These are phyloP conservation scores for Cosmorhoe ocellata DNA, from an alignment of 2,888 invertebrate genomes.

Conservation along the genomic window DNA sequence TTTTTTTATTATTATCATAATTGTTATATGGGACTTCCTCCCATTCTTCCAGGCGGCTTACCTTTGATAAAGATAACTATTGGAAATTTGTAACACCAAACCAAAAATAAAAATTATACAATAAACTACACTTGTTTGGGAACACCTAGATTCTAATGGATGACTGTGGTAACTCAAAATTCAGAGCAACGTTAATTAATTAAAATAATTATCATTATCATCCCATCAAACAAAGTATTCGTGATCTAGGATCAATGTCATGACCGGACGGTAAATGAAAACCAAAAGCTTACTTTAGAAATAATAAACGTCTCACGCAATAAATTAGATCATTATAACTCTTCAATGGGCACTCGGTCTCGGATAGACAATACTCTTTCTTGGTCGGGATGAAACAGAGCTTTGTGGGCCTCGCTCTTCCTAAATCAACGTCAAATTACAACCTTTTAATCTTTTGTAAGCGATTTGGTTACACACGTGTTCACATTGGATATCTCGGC, in stretches of 20 bases:
- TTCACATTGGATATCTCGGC: conserved; percentile 52
- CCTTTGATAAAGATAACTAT: too few species aligned
- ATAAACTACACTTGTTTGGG: too few species aligned
- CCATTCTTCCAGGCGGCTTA: too few species aligned
- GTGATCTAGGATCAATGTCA: conserved; percentile 29
- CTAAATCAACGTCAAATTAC: conserved; percentile 82
- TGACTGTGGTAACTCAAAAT: too few species aligned
- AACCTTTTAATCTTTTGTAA: conserved; percentile 77
- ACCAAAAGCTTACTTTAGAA: conserved; percentile 39
- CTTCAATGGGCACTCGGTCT: conserved; percentile 41
- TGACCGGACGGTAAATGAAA: conserved; percentile 33
- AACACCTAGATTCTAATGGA: too few species aligned
- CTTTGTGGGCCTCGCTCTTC: conserved; percentile 68
- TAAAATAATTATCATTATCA: too few species aligned
- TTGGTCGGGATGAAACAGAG: conserved; percentile 31
- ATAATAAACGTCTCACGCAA: conserved; percentile 58
- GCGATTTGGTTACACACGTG: conserved; percentile 78
- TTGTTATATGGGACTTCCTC: too few species aligned
- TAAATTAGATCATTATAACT: conserved; percentile 60
- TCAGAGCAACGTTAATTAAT: too few species aligned
- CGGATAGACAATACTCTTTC: conserved; percentile 56
- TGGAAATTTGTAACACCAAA: too few species aligned
- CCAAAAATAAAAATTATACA: too few species aligned
- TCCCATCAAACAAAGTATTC: background rate
- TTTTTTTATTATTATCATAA: too few species aligned